Conservation (phyloP, 1,140 invertebrate genomes). For the Maconellicoccus hirsutus region DNA sequence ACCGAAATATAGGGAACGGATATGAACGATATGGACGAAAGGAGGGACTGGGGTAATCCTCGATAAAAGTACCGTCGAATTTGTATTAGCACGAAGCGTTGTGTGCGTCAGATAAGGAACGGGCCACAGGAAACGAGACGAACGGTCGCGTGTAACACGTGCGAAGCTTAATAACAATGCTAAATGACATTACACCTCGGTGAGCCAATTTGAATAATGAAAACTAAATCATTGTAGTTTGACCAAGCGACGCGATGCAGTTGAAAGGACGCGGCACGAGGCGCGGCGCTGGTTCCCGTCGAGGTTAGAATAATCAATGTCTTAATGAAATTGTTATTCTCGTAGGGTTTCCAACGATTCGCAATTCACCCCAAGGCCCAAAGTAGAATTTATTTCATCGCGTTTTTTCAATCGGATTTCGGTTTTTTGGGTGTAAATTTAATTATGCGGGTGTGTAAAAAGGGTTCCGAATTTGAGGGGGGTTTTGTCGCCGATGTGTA, state of each 20-base stretch:
- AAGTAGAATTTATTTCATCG: no score
- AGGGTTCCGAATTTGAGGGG: no score
- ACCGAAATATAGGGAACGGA: no score
- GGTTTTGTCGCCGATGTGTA: no score
- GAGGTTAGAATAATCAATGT: background rate
- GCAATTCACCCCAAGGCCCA: no score
- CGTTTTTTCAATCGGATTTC: no score
- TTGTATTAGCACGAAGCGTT: background rate
- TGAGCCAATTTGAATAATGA: slow-evolving; percentile 9
- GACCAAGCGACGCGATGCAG: background rate
- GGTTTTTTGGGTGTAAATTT: no score
- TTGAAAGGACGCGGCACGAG: background rate
- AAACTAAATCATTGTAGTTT: background rate
- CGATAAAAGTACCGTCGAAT: no score
- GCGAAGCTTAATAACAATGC: background rate
- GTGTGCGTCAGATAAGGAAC: no score
- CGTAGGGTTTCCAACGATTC: background rate
- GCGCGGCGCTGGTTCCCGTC: background rate
- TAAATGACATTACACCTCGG: slow-evolving; percentile 3
- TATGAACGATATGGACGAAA: no score
- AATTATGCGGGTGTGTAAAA: no score
- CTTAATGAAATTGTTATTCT: slow-evolving; percentile 9
- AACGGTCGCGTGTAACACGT: background rate
- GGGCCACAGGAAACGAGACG: background rate
- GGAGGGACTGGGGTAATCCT: no score